Evolutionary conservation across 64 coral and sea anemone genomes (phyloP).

Genomic region (Actinia equina): DNA sequence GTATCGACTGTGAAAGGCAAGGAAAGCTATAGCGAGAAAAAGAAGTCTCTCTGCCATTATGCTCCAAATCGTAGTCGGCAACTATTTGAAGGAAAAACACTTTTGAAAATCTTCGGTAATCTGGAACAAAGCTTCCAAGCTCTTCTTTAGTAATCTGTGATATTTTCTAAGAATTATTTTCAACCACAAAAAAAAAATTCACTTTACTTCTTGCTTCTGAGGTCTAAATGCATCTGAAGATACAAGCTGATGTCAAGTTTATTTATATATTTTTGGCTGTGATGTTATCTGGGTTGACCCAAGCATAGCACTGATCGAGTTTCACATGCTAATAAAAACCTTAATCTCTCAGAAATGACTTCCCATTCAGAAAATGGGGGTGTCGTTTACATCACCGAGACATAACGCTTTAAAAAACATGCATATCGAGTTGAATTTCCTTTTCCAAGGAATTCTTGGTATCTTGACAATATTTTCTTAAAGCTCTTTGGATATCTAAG

Average conservation of each 20-base stretch:
- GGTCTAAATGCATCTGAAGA: background rate
- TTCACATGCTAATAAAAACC: background rate
- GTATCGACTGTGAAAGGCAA: background rate
- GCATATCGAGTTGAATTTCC: background rate
- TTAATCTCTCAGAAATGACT: conserved; percentile 1
- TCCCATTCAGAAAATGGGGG: background rate
- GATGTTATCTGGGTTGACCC: conserved; percentile 8
- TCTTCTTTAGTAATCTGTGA: background rate
- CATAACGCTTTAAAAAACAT: background rate
- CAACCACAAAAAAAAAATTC: background rate
- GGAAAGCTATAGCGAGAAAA: background rate
- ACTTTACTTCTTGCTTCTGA: background rate
- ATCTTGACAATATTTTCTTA: background rate
- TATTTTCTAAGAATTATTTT: background rate
- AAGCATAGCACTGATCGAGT: background rate
- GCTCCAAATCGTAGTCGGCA: background rate
- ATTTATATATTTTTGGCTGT: conserved; percentile 4
- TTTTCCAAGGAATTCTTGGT: background rate
- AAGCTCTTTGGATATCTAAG: background rate
- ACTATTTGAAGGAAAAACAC: background rate
- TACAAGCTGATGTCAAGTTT: background rate
- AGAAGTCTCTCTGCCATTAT: background rate
- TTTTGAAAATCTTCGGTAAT: background rate
- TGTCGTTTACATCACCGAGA: background rate
- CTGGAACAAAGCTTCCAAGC: background rate